phyloP scores from a whole-genome alignment of 35 echinoderm and acorn worm genomes.

The Ophioderma brevispina region DNA sequence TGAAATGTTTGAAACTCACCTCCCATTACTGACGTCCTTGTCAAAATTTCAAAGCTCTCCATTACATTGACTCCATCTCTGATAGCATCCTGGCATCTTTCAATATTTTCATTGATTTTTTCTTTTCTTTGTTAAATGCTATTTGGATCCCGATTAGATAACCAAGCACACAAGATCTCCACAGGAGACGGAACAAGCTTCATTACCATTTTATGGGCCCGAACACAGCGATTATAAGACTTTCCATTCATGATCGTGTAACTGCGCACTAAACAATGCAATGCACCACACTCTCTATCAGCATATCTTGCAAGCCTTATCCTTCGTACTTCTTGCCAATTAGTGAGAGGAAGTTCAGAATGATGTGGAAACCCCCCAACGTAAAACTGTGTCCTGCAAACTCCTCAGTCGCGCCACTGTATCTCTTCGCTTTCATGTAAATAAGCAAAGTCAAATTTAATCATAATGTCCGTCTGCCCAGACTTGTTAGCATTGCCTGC shows the following conservation, averaged over 20 bases:
- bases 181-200: neutral
- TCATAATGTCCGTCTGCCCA: slow-evolving; percentile 14
- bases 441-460: slow-evolving; percentile 27
- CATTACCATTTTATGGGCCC: slow-evolving; percentile 15
- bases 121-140: too few relatives aligned
- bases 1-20: neutral
- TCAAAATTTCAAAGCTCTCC: too few relatives aligned
- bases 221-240: slow-evolving; percentile 13
- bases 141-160: too few relatives aligned
- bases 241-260: slow-evolving; percentile 1
- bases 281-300: slow-evolving; percentile 2
- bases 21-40: too few relatives aligned
- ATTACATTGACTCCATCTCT: too few relatives aligned
- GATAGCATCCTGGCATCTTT: too few relatives aligned
- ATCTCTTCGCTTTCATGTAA: slow-evolving; percentile 25
- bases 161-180: neutral
- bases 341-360: neutral
- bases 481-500: neutral
- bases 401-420: slow-evolving; percentile 22
- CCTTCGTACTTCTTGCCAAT: slow-evolving; percentile 12
- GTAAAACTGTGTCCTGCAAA: slow-evolving; percentile 18
- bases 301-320: slow-evolving; percentile 28
- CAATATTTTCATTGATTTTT: too few relatives aligned
- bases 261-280: too few relatives aligned
- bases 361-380: slow-evolving; percentile 42